These are phyloP conservation scores for Sarcophaga bullata DNA, from an alignment of 1,140 invertebrate genomes.

Conservation along the genomic window DNA sequence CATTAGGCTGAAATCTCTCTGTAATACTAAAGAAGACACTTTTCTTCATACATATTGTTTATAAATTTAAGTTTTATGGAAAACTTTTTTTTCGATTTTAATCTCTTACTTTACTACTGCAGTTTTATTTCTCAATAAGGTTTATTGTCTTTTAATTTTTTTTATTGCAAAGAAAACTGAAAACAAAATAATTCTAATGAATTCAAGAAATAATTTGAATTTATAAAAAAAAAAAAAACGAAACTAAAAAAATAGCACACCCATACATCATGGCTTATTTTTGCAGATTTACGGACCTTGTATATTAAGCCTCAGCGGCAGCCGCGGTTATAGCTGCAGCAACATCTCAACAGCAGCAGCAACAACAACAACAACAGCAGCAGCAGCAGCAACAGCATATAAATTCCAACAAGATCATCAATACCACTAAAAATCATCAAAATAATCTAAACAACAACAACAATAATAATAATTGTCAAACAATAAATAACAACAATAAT, in stretches of 20 bases:
- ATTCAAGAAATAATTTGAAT: not conserved
- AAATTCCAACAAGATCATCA: not conserved
- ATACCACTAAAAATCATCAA: not conserved
- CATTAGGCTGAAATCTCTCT: too few species aligned
- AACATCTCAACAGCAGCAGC: conserved; percentile 17
- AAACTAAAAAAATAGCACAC: conserved; percentile 23
- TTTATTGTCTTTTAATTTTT: not conserved
- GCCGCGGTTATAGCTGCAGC: conserved; percentile 54
- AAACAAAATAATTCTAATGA: conserved; percentile 1
- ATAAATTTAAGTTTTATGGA: too few species aligned
- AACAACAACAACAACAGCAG: conserved; percentile 15
- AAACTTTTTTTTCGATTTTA: not conserved
- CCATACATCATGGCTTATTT: conserved; percentile 48
- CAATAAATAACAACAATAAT: conserved; percentile 32
- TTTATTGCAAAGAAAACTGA: not conserved
- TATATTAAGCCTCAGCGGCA: conserved; percentile 64
- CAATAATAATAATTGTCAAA: conserved; percentile 4
- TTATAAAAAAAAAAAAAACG: not conserved
- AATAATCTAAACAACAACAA: not conserved
- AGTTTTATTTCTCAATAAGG: conserved; percentile 8
- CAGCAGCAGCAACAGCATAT: not conserved
- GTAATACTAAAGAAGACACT: too few species aligned
- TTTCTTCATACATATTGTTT: too few species aligned
- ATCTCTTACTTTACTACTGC: not conserved
- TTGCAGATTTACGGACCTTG: conserved; percentile 65